Conservation (phyloP, 2,113 vertebrate species). For the Mormyrus lacerda region DNA sequence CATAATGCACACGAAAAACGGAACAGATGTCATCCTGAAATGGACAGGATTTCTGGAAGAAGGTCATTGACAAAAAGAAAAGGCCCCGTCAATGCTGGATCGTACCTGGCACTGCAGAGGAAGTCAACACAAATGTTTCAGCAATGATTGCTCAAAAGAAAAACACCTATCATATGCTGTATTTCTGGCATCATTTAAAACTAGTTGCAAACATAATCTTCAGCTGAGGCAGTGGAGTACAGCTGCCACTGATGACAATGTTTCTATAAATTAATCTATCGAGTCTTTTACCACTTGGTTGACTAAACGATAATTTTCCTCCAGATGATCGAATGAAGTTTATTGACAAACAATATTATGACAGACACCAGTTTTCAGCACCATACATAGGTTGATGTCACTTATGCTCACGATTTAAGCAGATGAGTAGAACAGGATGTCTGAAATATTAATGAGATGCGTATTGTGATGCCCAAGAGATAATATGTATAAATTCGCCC, state of each 20-base stretch:
- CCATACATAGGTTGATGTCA: background rate
- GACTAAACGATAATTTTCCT: background rate
- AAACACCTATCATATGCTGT: background rate
- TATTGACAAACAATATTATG: background rate
- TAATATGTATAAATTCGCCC: too few species aligned
- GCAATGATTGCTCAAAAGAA: background rate
- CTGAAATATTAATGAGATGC: too few species aligned
- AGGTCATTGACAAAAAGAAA: background rate
- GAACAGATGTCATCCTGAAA: background rate
- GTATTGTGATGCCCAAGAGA: too few species aligned
- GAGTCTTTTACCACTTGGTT: background rate
- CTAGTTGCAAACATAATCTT: background rate
- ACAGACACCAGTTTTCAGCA: background rate
- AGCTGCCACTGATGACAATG: background rate
- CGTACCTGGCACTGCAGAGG: background rate
- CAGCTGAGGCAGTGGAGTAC: background rate
- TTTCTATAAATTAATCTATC: background rate
- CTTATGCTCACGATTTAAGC: too few species aligned
- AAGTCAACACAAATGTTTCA: background rate
- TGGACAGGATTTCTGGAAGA: background rate
- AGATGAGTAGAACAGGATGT: too few species aligned
- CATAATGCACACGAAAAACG: background rate
- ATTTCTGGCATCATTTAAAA: background rate
- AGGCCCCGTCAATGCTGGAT: background rate
- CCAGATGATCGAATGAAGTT: background rate